phyloP scores from a whole-genome alignment of 2,888 invertebrate genomes.

The Teleogryllus oceanicus region DNA sequence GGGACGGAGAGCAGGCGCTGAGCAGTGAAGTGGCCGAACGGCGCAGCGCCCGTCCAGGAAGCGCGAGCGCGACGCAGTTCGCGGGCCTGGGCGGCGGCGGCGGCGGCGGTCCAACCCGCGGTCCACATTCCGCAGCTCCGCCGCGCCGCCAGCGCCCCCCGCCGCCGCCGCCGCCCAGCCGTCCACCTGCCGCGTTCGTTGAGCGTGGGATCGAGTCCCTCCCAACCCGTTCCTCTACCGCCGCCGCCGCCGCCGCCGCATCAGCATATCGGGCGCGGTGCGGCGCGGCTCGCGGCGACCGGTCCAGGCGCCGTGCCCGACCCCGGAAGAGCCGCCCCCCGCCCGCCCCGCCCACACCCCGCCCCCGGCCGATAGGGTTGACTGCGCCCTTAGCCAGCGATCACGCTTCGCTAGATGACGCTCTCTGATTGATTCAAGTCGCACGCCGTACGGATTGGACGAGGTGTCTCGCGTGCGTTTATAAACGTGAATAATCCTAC shows the following conservation, averaged over 20 bases:
- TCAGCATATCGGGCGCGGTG: not conserved
- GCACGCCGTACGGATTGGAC: too few species aligned
- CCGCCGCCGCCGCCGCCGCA: not conserved
- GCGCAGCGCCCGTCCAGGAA: not conserved
- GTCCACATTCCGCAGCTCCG: slow-evolving; percentile 8
- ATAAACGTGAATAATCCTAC: too few species aligned
- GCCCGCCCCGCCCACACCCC: not conserved
- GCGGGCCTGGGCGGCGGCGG: not conserved
- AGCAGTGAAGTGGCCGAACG: not conserved
- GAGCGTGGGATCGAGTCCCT: slow-evolving; percentile 1
- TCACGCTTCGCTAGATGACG: too few species aligned
- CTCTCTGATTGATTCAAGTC: too few species aligned
- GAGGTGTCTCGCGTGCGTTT: too few species aligned
- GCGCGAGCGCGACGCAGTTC: not conserved
- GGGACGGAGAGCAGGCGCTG: not conserved
- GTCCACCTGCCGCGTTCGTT: not conserved
- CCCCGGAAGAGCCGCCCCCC: not conserved
- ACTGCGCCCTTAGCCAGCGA: too few species aligned
- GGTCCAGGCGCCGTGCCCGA: slow-evolving; percentile 5
- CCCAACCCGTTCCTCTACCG: not conserved
- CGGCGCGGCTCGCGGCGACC: not conserved
- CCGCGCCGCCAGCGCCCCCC: not conserved
- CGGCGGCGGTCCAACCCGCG: not conserved
- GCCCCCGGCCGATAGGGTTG: too few species aligned
- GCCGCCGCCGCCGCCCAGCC: not conserved